Base-by-base conservation (phyloP, 2,113 vertebrate genomes). In the Okapia johnstoni region DNA sequence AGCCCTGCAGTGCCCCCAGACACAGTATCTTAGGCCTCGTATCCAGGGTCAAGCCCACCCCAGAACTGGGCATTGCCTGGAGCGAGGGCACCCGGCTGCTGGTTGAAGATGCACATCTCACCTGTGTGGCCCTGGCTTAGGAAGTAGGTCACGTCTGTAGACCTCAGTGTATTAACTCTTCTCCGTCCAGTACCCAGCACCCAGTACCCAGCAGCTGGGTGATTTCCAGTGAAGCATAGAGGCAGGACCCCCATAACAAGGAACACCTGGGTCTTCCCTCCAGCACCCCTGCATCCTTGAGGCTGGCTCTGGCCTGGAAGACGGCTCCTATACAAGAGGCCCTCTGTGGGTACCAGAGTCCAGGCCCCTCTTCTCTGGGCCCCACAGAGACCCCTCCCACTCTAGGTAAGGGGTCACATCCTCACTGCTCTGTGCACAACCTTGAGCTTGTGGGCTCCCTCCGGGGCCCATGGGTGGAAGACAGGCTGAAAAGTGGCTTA, bases 111-210 rank as follows among this genome's bases (percentile, higher is more conserved):
- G 17, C 5, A 2, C 5, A 1, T 46, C 50, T 84, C 55, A 19
- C 12, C 50, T n/a, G 1, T n/a, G 63, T 25, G 23, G 17, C 55
- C 61, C 30, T 55, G 66, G 21, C 80, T 7, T 2, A 4, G 40
- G 16, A 33, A 46, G 7, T 23, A 36, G 81, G 50, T 61, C 87
- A 26, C 0, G 16, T 21, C 79, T 61, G 0, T 1, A 2, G 43
- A 43, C 11, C 50, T n/a, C 61, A 3, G 33, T 0, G 0, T 26
- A 2, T 17, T 55, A 46, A 33, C 28, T 19, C 50, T 48, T 17
- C 28, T 33, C 19, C 50, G 55, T 36, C 55, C 26, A 33, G 57
- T 40, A 26, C 57, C 23, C 10, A 16, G 58, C 25, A 46, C n/a
- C 55, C 26, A 33, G 57, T 40, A 26, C 57, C 23, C 10, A 16